Percentiles rank a stretch among this genome's conserved stretches.
These are phyloP conservation scores for Ametastegia equiseti DNA, from an alignment of 2,888 invertebrate genomes.

Conservation along the genomic window DNA sequence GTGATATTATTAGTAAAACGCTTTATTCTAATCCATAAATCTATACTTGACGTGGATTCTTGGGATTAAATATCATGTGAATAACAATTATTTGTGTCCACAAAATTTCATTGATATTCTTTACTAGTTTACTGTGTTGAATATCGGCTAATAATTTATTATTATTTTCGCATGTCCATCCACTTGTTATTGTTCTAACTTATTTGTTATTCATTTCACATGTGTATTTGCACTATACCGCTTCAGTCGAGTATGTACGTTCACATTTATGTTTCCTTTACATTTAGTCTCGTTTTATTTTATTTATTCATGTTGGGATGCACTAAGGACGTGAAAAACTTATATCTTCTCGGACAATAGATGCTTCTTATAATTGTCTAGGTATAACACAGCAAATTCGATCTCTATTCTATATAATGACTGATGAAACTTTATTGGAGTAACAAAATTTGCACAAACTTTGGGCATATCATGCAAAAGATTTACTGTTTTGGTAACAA, in stretches of 20 bases:
- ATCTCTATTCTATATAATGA: too few species aligned
- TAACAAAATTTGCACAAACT: too few species aligned
- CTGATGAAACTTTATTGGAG: too few species aligned
- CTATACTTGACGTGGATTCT: too few species aligned
- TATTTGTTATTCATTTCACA: neutral
- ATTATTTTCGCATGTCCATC: neutral
- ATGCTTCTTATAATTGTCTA: neutral
- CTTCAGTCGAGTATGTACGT: neutral
- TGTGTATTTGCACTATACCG: neutral
- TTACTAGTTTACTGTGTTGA: neutral
- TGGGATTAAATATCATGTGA: conserved; percentile 47
- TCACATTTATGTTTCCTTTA: neutral
- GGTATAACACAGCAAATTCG: too few species aligned
- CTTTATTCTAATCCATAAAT: conserved; percentile 24
- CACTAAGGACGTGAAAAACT: neutral
- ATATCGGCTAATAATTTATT: too few species aligned
- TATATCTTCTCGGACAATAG: neutral
- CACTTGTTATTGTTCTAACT: neutral
- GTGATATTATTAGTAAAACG: conserved; percentile 46
- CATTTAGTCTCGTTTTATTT: neutral
- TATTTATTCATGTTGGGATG: neutral
- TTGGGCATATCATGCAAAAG: too few species aligned
- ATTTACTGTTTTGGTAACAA: too few species aligned
- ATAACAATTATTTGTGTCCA: too few species aligned
- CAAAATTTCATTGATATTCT: conserved; percentile 4